Conservation (phyloP, 1,140 invertebrate species). For the Drosophila busckii region DNA sequence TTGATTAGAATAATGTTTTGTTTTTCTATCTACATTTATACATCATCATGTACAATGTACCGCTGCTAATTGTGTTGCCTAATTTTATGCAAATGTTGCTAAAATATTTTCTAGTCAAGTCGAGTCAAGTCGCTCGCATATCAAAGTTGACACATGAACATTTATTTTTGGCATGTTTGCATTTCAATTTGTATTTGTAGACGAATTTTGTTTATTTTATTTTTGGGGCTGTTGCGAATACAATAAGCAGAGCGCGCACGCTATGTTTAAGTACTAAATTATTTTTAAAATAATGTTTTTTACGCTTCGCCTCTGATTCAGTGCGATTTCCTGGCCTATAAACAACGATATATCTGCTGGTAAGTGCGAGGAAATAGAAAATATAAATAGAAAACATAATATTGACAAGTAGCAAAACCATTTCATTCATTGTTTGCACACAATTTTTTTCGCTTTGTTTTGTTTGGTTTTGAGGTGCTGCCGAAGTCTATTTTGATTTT, state of each 20-base stretch:
- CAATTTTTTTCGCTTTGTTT: conserved; percentile 16
- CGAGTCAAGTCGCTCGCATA: conserved; percentile 65
- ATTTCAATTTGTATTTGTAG: conserved; percentile 49
- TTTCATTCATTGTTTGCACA: conserved; percentile 69
- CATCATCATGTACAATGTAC: neutral
- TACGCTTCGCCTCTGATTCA: conserved; percentile 45
- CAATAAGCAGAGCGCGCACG: conserved; percentile 22
- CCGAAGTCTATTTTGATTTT: neutral
- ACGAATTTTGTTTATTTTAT: conserved; percentile 41
- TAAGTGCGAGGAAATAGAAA: conserved; percentile 19
- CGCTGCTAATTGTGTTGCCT: conserved; percentile 25
- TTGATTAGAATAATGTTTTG: conserved; percentile 52
- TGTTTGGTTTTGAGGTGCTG: neutral
- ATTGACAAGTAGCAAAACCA: conserved; percentile 70
- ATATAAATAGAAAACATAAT: conserved; percentile 50
- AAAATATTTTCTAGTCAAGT: conserved; percentile 57
- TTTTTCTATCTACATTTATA: conserved; percentile 26
- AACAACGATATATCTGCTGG: conserved; percentile 55
- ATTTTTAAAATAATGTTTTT: conserved; percentile 72
- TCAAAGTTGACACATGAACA: conserved; percentile 72
- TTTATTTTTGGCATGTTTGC: conserved; percentile 65
- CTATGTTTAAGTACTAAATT: conserved; percentile 32
- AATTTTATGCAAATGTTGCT: conserved; percentile 31
- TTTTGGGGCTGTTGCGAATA: conserved; percentile 34
- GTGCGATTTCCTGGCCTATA: conserved; percentile 57